These are phyloP conservation scores for Oriolus oriolus DNA, from an alignment of 2,113 vertebrate species.

Conservation along the genomic window DNA sequence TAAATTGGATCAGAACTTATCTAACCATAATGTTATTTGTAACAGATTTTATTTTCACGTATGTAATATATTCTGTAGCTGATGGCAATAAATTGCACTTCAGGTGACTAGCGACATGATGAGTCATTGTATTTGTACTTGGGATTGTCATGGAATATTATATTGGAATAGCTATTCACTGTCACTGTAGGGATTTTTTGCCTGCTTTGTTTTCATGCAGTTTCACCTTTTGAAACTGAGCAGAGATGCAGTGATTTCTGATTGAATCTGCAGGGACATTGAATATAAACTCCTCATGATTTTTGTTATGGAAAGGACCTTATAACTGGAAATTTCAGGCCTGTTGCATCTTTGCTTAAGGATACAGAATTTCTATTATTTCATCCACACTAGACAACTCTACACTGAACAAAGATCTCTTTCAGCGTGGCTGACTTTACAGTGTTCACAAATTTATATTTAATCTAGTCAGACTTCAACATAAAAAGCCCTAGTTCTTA, in stretches of 20 bases:
- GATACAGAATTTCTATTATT: neutral
- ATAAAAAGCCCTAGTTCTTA: neutral
- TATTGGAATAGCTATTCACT: neutral
- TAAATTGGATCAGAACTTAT: neutral
- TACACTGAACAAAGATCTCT: neutral
- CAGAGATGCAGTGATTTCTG: neutral
- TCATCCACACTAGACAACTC: neutral
- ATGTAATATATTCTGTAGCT: neutral
- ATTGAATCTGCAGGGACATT: neutral
- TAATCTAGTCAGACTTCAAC: neutral
- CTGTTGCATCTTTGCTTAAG: neutral
- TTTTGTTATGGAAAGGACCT: neutral
- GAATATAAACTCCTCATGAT: neutral
- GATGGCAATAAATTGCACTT: neutral
- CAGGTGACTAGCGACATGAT: neutral
- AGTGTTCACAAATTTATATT: neutral
- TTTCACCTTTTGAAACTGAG: neutral
- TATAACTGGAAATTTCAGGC: neutral
- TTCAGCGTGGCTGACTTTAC: neutral
- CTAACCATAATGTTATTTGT: neutral
- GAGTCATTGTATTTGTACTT: neutral
- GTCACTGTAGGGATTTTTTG: neutral
- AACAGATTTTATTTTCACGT: neutral
- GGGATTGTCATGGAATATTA: neutral
- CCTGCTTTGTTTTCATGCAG: neutral